Evolutionary conservation across 1,140 invertebrate species (phyloP).

Genomic region (Solenopsis fugax): DNA sequence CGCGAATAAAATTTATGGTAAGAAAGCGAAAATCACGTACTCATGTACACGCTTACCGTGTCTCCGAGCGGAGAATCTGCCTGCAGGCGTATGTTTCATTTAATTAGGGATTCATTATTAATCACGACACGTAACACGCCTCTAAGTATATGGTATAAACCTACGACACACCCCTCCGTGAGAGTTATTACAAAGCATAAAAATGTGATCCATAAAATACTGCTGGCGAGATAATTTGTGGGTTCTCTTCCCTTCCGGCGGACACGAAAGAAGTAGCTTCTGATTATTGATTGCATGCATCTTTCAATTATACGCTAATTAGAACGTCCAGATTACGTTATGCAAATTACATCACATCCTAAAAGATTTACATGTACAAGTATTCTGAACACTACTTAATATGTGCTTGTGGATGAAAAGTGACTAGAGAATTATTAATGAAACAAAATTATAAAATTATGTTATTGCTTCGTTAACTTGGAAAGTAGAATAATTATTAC

Average conservation of each 20-base stretch:
- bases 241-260: neutral
- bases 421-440: neutral
- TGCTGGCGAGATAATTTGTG: neutral
- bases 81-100: neutral
- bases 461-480: no score
- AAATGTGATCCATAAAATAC: neutral
- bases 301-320: constrained; percentile 69
- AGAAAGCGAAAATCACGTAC: neutral
- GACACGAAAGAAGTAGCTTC: constrained; percentile 10
- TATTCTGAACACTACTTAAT: constrained; percentile 24
- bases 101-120: constrained; percentile 59
- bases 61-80: neutral
- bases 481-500: no score
- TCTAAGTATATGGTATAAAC: constrained; percentile 8
- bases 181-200: constrained; percentile 5
- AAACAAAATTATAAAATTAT: neutral
- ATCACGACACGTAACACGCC: constrained; percentile 24
- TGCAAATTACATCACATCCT: constrained; percentile 53
- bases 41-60: neutral
- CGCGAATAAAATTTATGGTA: constrained; percentile 29
- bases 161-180: neutral
- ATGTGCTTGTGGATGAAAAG: neutral
- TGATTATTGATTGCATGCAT: neutral
- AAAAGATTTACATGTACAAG: constrained; percentile 63
- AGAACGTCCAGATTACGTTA: constrained; percentile 17